Percentiles rank a stretch among this genome's conserved stretches.
Evolutionary conservation across 92 coral and sea anemone genomes (phyloP).

Genomic region (Metridium senile): DNA sequence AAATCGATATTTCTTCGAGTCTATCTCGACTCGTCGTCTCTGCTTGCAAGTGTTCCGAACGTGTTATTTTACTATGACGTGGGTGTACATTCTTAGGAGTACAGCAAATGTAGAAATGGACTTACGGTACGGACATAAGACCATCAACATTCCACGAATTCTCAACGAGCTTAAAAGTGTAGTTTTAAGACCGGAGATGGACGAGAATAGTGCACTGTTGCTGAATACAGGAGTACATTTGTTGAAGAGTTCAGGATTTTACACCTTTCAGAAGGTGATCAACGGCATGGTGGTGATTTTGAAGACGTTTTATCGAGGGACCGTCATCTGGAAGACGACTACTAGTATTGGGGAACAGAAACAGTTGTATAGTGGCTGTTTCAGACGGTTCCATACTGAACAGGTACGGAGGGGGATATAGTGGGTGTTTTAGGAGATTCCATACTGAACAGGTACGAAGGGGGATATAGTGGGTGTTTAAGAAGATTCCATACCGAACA

Average conservation of each 20-base stretch:
- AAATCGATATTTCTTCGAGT: constrained; percentile 78
- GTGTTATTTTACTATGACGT: constrained; percentile 84
- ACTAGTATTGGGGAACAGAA: constrained; percentile 84
- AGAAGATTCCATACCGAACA: too few species aligned
- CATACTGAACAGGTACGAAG: too few species aligned
- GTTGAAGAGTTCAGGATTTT: constrained; percentile 75
- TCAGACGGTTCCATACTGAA: constrained; percentile 80
- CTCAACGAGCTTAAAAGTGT: constrained; percentile 65
- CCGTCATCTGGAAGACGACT: constrained; percentile 83
- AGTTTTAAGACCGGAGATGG: constrained; percentile 73
- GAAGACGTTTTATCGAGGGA: constrained; percentile 69
- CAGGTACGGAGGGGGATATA: constrained; percentile 82
- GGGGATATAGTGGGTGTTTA: too few species aligned
- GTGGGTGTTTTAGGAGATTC: too few species aligned
- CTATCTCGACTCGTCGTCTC: constrained; percentile 59
- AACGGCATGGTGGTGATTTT: constrained; percentile 69
- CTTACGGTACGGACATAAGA: constrained; percentile 60
- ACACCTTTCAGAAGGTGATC: constrained; percentile 72
- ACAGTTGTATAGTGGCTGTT: constrained; percentile 88
- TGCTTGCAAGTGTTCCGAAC: constrained; percentile 79
- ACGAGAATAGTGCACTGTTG: constrained; percentile 77
- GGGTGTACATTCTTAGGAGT: constrained; percentile 78
- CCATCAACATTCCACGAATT: constrained; percentile 73
- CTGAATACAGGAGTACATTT: constrained; percentile 86
- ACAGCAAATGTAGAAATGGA: constrained; percentile 78